A percentile compares a stretch with the other conserved stretches of the same genome.
phyloP scores from a whole-genome alignment of 2,797 vertebrate genomes.

The Propithecus perrieri region DNA sequence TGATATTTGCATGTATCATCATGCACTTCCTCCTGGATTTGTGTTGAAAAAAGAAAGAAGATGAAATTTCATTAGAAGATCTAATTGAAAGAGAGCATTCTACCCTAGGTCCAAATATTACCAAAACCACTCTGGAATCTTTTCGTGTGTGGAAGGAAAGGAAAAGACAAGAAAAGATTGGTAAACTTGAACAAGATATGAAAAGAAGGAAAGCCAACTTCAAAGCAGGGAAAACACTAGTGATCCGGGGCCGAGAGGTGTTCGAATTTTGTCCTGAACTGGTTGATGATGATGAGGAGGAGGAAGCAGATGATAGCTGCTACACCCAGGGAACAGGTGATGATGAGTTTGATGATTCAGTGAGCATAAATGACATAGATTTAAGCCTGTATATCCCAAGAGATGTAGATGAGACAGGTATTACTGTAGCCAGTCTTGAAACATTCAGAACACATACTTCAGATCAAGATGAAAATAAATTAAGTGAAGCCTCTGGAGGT shows the following conservation, averaged over 20 bases:
- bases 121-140: conserved; percentile 98
- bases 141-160: conserved; percentile 94
- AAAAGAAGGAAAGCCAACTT: conserved; percentile 98
- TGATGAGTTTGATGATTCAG: conserved; percentile 84
- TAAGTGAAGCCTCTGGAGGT: conserved; percentile 96
- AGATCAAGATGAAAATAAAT: conserved; percentile 90
- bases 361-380: conserved; percentile 93
- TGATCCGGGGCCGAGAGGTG: conserved; percentile 97
- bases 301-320: conserved; percentile 91
- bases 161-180: conserved; percentile 97
- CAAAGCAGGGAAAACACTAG: conserved; percentile 95
- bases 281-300: conserved; percentile 95
- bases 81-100: conserved; percentile 97
- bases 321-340: conserved; percentile 87
- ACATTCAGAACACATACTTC: conserved; percentile 88
- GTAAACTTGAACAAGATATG: conserved; percentile 94
- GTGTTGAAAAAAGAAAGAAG: conserved; percentile 93
- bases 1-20: conserved; percentile 97
- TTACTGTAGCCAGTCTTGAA: conserved; percentile 94
- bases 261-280: conserved; percentile 98
- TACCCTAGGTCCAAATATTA: conserved; percentile 94
- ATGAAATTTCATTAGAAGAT: conserved; percentile 97
- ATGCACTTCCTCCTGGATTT: conserved; percentile 96
- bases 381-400: conserved; percentile 93
- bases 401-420: conserved; percentile 95